phyloP scores from a whole-genome alignment of 1,140 invertebrate species.

The Sminthurides bifidus region DNA sequence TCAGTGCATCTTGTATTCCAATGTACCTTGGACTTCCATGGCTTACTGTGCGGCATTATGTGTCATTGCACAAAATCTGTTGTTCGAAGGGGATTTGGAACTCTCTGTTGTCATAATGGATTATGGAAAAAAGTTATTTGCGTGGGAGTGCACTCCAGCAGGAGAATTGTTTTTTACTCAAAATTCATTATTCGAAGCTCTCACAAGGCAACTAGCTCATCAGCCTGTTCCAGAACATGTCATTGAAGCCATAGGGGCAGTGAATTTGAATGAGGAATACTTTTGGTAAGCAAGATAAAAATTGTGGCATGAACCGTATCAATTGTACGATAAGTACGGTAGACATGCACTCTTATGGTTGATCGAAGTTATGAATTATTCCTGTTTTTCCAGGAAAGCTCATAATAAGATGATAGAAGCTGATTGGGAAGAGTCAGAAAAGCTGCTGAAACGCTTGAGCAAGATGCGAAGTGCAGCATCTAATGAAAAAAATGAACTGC shows the following conservation, averaged over 20 bases:
- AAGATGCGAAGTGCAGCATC: slow-evolving; percentile 3
- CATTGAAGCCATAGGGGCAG: slow-evolving; percentile 8
- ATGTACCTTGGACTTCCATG: slow-evolving; percentile 17
- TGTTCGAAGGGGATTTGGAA: slow-evolving; percentile 13
- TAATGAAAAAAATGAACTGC: slow-evolving; percentile 16
- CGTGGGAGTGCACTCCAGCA: slow-evolving; percentile 10
- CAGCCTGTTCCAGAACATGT: slow-evolving; percentile 12
- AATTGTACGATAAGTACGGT: background rate
- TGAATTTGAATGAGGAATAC: slow-evolving; percentile 14
- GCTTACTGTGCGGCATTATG: slow-evolving; percentile 20
- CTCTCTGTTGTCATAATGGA: slow-evolving; percentile 15
- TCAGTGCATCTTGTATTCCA: slow-evolving; percentile 20
- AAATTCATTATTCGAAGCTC: slow-evolving; percentile 13
- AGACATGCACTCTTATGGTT: too few relatives aligned
- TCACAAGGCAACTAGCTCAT: slow-evolving; percentile 5
- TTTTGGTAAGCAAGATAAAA: slow-evolving; percentile 14
- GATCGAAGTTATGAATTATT: background rate
- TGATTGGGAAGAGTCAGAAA: slow-evolving; percentile 16
- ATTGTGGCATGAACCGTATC: background rate
- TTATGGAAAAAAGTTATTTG: slow-evolving; percentile 18
- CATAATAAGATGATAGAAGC: slow-evolving; percentile 18
- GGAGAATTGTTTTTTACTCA: slow-evolving; percentile 19
- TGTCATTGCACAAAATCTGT: slow-evolving; percentile 7
- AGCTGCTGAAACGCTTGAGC: slow-evolving; percentile 9
- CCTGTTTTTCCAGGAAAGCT: slow-evolving; percentile 11